A percentile compares a stretch with the other conserved stretches of the same genome.
phyloP scores from a whole-genome alignment of 1,140 invertebrate genomes.

The Hyposmocoma kahamanoa region DNA sequence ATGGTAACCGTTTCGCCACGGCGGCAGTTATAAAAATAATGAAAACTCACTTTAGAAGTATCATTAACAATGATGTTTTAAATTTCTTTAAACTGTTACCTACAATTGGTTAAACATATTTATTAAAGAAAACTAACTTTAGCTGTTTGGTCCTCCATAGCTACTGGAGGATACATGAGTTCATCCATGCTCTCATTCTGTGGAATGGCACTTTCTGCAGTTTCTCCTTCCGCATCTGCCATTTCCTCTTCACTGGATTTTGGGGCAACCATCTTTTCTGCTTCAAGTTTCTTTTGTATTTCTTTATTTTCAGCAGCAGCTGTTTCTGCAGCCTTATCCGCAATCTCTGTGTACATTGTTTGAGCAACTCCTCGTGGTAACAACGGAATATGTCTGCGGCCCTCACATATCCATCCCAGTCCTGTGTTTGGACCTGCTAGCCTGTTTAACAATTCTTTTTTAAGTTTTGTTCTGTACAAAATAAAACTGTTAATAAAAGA shows the following conservation, averaged over 20 bases:
- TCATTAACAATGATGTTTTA: too few relatives aligned
- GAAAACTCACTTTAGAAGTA: background rate
- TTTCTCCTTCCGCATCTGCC: constrained; percentile 40
- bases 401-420: constrained; percentile 91
- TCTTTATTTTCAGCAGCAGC: constrained; percentile 65
- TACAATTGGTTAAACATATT: background rate
- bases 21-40: background rate
- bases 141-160: constrained; percentile 60
- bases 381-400: constrained; percentile 85
- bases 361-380: constrained; percentile 87
- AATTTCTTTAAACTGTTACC: too few relatives aligned
- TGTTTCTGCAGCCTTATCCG: constrained; percentile 78
- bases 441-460: constrained; percentile 68
- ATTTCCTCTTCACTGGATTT: constrained; percentile 51
- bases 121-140: constrained; percentile 34
- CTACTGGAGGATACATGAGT: constrained; percentile 49
- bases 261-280: constrained; percentile 41
- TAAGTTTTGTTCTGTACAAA: too few relatives aligned
- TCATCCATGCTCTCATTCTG: constrained; percentile 48
- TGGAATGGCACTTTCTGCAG: constrained; percentile 28
- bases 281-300: constrained; percentile 48
- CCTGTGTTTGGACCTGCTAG: constrained; percentile 86
- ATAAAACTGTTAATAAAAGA: too few relatives aligned
- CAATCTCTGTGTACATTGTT: constrained; percentile 87
- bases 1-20: too few relatives aligned